Conservation (phyloP, 2,888 invertebrate species). For the Spisula solida region DNA sequence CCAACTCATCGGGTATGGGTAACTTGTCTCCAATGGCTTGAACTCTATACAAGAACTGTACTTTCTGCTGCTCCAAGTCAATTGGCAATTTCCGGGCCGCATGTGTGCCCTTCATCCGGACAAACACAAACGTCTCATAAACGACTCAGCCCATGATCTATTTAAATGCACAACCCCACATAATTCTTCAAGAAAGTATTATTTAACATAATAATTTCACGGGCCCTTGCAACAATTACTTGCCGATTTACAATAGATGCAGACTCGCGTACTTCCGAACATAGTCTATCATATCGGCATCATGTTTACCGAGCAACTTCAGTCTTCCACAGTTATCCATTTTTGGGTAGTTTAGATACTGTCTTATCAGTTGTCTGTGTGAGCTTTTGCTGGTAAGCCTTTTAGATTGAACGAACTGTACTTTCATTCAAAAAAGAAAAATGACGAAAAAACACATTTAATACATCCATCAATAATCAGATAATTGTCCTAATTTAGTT, state of each 20-base stretch:
- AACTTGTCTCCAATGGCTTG: neutral
- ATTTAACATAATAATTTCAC: slow-evolving; percentile 7
- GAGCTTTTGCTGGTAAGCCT: no score
- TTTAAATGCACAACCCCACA: neutral
- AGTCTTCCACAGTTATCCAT: neutral
- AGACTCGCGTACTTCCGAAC: neutral
- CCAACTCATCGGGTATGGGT: neutral
- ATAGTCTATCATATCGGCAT: slow-evolving; percentile 27
- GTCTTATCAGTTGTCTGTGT: no score
- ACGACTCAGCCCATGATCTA: neutral
- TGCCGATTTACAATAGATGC: neutral
- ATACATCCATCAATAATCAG: no score
- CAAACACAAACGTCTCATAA: neutral
- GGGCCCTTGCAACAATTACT: slow-evolving; percentile 4
- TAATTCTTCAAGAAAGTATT: slow-evolving; percentile 18
- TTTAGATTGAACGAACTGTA: no score
- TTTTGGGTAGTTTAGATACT: neutral
- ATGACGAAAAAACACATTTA: no score
- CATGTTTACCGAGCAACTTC: slow-evolving; percentile 26
- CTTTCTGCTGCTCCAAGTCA: slow-evolving; percentile 35
- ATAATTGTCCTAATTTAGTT: no score
- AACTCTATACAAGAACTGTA: neutral
- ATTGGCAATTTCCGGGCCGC: slow-evolving; percentile 32
- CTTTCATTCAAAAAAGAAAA: no score
- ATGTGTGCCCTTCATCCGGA: slow-evolving; percentile 43